Evolutionary conservation across 2,113 vertebrate species (phyloP), one percentile per base, ranked within the genome.

Genomic region (Dermatemys mawii): DNA sequence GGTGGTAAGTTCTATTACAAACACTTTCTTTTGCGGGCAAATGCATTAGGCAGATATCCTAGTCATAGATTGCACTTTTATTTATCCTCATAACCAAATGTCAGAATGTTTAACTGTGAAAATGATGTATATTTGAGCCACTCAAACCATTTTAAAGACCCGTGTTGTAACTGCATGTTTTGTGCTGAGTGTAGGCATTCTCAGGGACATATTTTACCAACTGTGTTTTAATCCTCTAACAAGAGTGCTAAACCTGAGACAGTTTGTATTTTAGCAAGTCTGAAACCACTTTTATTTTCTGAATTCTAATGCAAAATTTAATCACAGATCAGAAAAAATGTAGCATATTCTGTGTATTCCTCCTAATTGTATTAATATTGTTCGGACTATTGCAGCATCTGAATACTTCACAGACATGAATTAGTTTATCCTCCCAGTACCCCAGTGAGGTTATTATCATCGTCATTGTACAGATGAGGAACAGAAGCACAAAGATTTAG

Each of bases 1-100:
- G 73, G 98, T 98, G 98, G 98, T 98, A 84, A 97, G 98, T 95
- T 81, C n/a, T 46, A 49, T 57, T 27, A 5, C 75, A 55, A 16
- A 9, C 3, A 88, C 38, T 53, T 60, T 88, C 81, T 87, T 90
- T 49, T 41, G 83, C 6, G 63, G 19, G 46, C 50, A 53, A 90
- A 79, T 79, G 22, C 13, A 1, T 26, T 92, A 38, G 46, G 35
- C 29, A 88, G 46, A 19, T 53, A 17, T 11, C 17, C 50, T 80
- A 82, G 1, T 22, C 29, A 26, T n/a, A 35, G 3, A n/a, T 35
- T 78, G 0, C 0, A 2, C 10, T 90, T 81, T 67, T 60, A 2
- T 76, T 92, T 83, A 41, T 83, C 44, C 60, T 60, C 5, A 24
- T 83, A 54, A 22, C 35, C 79, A n/a, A 92, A 70, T 0, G 22